phyloP scores from a whole-genome alignment of 1,140 invertebrate genomes.

The Drosophila sechellia region DNA sequence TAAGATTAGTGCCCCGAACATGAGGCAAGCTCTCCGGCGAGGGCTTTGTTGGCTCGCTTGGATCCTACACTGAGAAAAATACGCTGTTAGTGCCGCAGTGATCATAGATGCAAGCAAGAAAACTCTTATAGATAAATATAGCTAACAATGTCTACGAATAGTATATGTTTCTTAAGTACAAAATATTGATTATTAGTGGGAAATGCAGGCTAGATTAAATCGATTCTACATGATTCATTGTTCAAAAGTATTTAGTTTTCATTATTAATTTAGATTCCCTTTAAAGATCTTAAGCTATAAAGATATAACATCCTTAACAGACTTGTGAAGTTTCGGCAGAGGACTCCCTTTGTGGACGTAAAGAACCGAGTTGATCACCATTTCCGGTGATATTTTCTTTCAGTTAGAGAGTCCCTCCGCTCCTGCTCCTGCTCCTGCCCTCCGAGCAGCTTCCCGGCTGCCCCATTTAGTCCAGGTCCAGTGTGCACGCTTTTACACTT shows the following conservation, averaged over 20 bases:
- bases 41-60: not conserved
- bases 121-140: no score
- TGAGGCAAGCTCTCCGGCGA: not conserved
- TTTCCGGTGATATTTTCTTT: slow-evolving; percentile 12
- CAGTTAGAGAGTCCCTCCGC: not conserved
- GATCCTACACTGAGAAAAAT: slow-evolving; percentile 3
- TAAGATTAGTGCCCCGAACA: slow-evolving; percentile 28
- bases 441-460: not conserved
- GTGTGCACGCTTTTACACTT: slow-evolving; percentile 71
- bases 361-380: slow-evolving; percentile 2
- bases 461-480: slow-evolving; percentile 23
- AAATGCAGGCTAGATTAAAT: no score
- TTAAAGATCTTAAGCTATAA: no score
- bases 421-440: not conserved
- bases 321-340: no score
- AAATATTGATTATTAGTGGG: no score
- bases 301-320: no score
- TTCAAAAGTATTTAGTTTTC: no score
- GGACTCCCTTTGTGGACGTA: not conserved
- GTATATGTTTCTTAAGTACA: no score
- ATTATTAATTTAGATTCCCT: no score
- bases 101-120: not conserved
- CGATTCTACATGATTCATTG: no score
- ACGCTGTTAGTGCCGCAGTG: not conserved
- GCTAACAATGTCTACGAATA: no score